phyloP scores from a whole-genome alignment of 1,140 invertebrate species.

The Neodiprion virginianus region DNA sequence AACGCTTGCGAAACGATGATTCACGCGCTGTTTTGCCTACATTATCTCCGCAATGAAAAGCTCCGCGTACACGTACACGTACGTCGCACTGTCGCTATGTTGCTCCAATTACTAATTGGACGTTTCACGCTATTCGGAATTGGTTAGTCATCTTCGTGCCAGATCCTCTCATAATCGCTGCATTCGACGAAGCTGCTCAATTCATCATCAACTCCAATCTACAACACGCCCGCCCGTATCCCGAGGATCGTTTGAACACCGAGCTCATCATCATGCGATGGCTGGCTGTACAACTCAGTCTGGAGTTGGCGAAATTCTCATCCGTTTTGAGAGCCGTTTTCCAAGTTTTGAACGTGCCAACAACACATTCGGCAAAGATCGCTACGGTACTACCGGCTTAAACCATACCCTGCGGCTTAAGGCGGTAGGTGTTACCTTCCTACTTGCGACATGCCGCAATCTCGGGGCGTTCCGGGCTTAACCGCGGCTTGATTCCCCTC shows the following conservation, averaged over 20 bases:
- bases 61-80: background rate
- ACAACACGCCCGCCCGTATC: background rate
- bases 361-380: no score
- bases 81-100: slow-evolving; percentile 24
- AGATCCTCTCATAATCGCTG: background rate
- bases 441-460: background rate
- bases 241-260: background rate
- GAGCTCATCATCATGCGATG: background rate
- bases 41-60: slow-evolving; percentile 33
- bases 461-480: slow-evolving; percentile 22
- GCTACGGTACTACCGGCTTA: no score
- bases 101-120: slow-evolving; percentile 47
- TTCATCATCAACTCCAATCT: background rate
- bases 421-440: background rate
- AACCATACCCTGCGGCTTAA: slow-evolving; percentile 4
- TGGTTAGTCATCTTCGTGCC: slow-evolving; percentile 43
- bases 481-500: slow-evolving; percentile 24
- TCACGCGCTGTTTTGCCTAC: background rate
- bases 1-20: background rate
- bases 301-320: no score
- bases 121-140: slow-evolving; percentile 41
- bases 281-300: no score
- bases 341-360: no score
- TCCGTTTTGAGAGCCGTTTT: no score
- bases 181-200: background rate